Conservation (phyloP, 2,797 vertebrate species). For the Ammospiza maritima region DNA sequence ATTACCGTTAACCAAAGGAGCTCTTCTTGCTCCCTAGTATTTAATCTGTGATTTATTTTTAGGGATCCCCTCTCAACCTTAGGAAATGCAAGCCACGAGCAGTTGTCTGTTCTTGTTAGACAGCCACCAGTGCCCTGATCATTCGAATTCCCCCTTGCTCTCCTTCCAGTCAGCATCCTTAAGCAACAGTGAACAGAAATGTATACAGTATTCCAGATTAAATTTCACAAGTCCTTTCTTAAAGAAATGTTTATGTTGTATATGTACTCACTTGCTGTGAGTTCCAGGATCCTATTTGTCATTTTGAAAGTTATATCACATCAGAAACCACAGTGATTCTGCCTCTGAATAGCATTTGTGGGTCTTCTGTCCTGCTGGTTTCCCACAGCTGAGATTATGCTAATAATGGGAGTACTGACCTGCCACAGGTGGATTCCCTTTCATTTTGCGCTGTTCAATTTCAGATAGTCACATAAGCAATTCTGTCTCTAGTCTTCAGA, state of each 20-base stretch:
- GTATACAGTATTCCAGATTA: neutral
- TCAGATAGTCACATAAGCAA: neutral
- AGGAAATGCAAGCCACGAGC: neutral
- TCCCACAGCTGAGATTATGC: neutral
- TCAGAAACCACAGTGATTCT: neutral
- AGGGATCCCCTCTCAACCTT: neutral
- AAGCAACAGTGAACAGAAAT: neutral
- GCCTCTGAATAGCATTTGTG: neutral
- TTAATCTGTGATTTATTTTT: constrained; percentile 25
- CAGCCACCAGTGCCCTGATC: neutral
- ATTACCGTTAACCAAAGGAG: neutral
- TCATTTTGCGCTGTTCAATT: neutral
- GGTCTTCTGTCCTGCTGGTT: neutral
- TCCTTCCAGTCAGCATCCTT: neutral
- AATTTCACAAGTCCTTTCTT: neutral
- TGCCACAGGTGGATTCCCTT: neutral
- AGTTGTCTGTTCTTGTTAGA: neutral
- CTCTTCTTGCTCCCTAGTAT: neutral
- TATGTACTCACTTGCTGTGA: neutral
- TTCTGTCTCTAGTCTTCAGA: neutral
- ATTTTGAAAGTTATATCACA: neutral
- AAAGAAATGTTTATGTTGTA: neutral
- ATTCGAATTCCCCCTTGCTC: neutral
- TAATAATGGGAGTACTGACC: neutral
- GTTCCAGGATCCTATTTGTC: neutral